Evolutionary conservation across 2,797 vertebrate species (phyloP).

Genomic region (Anguilla pacifica): DNA sequence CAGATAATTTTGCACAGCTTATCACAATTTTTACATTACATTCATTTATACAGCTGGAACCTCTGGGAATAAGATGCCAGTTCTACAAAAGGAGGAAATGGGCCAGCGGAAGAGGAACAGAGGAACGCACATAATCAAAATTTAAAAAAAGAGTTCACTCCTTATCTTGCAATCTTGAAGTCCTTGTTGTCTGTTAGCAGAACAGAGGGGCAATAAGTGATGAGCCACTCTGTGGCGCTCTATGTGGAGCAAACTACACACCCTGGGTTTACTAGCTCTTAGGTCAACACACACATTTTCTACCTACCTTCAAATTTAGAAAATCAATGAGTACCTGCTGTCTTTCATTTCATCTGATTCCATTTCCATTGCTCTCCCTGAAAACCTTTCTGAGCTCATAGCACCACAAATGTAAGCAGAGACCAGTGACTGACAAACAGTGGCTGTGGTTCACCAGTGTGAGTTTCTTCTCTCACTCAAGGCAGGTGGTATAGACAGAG

Average conservation of each 20-base stretch:
- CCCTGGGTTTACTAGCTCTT: neutral
- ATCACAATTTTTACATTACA: too few species aligned
- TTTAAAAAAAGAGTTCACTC: neutral
- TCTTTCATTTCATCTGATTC: neutral
- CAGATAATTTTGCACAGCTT: too few species aligned
- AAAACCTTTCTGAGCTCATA: neutral
- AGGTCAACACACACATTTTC: neutral
- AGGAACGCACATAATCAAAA: neutral
- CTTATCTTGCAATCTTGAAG: neutral
- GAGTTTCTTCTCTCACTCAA: neutral
- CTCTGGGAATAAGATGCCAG: neutral
- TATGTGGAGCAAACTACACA: neutral
- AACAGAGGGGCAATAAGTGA: neutral
- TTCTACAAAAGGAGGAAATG: neutral
- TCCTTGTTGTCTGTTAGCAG: neutral
- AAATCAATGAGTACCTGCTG: neutral
- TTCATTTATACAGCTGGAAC: too few species aligned
- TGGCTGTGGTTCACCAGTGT: neutral
- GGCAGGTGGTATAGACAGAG: neutral
- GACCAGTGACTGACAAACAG: neutral
- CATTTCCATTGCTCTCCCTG: neutral
- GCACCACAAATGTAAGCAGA: neutral
- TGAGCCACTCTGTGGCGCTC: neutral
- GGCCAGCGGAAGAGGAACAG: neutral
- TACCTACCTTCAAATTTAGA: neutral